phyloP scores from a whole-genome alignment of 2,888 invertebrate genomes.

The Athetis lepigone region DNA sequence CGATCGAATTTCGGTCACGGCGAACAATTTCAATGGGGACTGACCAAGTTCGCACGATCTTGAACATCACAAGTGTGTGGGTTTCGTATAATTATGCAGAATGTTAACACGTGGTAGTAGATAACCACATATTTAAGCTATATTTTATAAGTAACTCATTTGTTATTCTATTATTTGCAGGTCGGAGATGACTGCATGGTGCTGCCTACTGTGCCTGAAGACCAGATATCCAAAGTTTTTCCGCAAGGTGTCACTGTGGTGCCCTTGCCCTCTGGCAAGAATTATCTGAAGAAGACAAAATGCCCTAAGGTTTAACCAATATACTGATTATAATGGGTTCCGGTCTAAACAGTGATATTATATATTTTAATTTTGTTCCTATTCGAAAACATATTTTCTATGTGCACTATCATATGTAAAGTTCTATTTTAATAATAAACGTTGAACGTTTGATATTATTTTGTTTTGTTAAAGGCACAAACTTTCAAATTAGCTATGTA shows the following conservation, averaged over 20 bases:
- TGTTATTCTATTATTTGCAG: conserved; percentile 84
- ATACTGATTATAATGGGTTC: conserved; percentile 8
- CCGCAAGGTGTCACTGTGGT: conserved; percentile 93
- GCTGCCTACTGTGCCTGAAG: conserved; percentile 94
- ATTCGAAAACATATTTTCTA: conserved; percentile 29
- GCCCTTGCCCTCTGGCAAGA: conserved; percentile 95
- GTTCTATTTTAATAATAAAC: conserved; percentile 50
- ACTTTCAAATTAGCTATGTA: too few species aligned
- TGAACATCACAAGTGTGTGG: too few species aligned
- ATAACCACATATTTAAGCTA: too few species aligned
- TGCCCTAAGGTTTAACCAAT: conserved; percentile 83
- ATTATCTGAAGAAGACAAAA: conserved; percentile 94
- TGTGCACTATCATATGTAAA: conserved; percentile 43
- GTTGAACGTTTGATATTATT: conserved; percentile 4
- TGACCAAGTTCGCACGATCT: too few species aligned
- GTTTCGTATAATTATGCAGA: too few species aligned
- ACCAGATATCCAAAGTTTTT: conserved; percentile 93
- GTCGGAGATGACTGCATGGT: conserved; percentile 97
- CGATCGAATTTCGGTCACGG: too few species aligned
- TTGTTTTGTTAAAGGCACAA: too few species aligned
- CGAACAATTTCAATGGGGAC: too few species aligned
- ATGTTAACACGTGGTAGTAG: too few species aligned
- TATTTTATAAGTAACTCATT: neutral
- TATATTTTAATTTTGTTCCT: conserved; percentile 15
- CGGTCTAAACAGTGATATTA: conserved; percentile 22